Evolutionary conservation across 2,888 invertebrate species (phyloP).

Genomic region (Camptogramma bilineatum): DNA sequence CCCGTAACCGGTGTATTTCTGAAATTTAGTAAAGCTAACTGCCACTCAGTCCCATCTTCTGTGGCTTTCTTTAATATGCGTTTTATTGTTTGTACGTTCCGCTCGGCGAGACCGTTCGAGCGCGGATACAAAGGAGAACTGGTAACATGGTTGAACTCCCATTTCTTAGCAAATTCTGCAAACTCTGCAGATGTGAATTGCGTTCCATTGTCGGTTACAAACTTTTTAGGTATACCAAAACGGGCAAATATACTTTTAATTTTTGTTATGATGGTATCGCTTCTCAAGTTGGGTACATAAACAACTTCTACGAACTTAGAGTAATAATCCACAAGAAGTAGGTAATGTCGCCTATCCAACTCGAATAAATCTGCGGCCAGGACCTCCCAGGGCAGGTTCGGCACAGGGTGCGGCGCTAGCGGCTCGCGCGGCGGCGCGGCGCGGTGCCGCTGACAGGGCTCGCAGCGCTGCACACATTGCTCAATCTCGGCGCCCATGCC

Average conservation of each 20-base stretch:
- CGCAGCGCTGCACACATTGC: constrained; percentile 29
- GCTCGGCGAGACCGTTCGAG: constrained; percentile 31
- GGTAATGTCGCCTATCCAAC: constrained; percentile 10
- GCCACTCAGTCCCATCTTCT: constrained; percentile 29
- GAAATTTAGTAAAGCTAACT: constrained; percentile 30
- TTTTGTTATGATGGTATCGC: constrained; percentile 14
- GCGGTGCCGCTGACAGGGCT: constrained; percentile 36
- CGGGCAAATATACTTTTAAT: constrained; percentile 18
- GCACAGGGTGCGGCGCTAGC: constrained; percentile 30
- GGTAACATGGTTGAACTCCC: constrained; percentile 19
- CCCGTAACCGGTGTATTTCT: constrained; percentile 31
- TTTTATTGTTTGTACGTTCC: constrained; percentile 31
- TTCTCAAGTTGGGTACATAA: constrained; percentile 18
- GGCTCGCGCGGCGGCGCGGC: constrained; percentile 37
- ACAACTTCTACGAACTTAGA: constrained; percentile 19
- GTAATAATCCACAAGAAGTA: constrained; percentile 19
- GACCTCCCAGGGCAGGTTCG: constrained; percentile 20
- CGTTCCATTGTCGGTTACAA: constrained; percentile 10
- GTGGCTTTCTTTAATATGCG: constrained; percentile 21
- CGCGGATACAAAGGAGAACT: constrained; percentile 28
- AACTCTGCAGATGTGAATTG: constrained; percentile 14
- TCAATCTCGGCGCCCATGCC: constrained; percentile 32
- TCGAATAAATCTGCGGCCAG: constrained; percentile 21
- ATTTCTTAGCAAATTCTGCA: constrained; percentile 8
- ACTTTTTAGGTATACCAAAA: constrained; percentile 18